Base-by-base conservation (phyloP, 2,113 vertebrate genomes). In the Albula glossodonta region DNA sequence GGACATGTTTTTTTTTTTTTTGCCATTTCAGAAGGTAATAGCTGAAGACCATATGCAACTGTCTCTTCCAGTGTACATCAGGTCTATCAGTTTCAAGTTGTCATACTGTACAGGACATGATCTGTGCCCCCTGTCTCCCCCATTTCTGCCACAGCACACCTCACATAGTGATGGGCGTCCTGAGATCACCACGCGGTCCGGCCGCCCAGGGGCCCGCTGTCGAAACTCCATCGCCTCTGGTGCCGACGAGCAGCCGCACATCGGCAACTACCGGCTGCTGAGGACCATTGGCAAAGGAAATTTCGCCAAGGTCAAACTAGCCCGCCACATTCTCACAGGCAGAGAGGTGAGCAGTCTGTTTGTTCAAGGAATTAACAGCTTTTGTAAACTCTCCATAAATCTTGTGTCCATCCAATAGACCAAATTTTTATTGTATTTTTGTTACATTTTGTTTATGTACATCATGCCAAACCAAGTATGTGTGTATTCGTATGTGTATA, bases 271-370 rank as follows among this genome's bases (percentile, higher is more conserved):
- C 95, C 96, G 98, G 86, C 97, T 99, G 87, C 96, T 99, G 79
- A 99, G 99, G 93, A 99, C 98, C 1, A 99, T 99, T 86, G 98
- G 98, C 88, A 99, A 99, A 93, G 98, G 98, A 86, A 99, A 99
- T 93, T 99, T 99, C 87, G 98, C 98, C 90, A 99, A 99, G 95
- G 98, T 99, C 89, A 99, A 99, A 80, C 95, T 99, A 93, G 98
- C 97, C 81, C 95, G 98, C 85, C 98, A 99, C 91, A 99, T 98
- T 92, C 97, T 99, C 79, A 99, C 98, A 50, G 97, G 97, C 94
- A 95, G 97, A 97, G 98, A 99, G 97, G 98, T 99, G 96, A 96
- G 93, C 79, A 7, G 50, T 13, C 50, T 74, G 70, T 8, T 74
- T n/a, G 10, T 74, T 31, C 70, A 22, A 2, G 1, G 31, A 41